Conservation (phyloP, 1,140 invertebrate species). For the Sitophilus oryzae region DNA sequence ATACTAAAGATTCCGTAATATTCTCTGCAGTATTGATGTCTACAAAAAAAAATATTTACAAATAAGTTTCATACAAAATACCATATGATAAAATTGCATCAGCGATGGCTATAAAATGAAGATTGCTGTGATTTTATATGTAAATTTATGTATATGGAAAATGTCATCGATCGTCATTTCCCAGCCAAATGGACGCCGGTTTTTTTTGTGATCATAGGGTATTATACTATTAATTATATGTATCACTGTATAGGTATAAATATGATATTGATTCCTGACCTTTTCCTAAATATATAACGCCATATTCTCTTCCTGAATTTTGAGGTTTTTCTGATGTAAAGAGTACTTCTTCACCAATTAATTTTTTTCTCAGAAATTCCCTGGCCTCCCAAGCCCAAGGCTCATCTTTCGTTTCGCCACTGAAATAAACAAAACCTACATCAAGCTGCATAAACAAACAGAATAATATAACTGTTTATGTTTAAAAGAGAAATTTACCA, state of each 20-base stretch:
- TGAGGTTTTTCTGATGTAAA: slow-evolving; percentile 69
- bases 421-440: slow-evolving; percentile 21
- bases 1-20: slow-evolving; percentile 77
- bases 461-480: slow-evolving; percentile 8
- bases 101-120: too few species aligned
- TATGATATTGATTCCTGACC: slow-evolving; percentile 42
- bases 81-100: slow-evolving; percentile 3
- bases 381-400: slow-evolving; percentile 95
- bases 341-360: slow-evolving; percentile 83
- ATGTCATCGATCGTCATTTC: too few species aligned
- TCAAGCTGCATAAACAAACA: slow-evolving; percentile 6
- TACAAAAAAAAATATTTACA: slow-evolving; percentile 32
- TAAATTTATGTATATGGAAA: too few species aligned
- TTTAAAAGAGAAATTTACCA: background rate
- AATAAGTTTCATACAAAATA: slow-evolving; percentile 5
- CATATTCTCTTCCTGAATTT: slow-evolving; percentile 79
- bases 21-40: slow-evolving; percentile 74
- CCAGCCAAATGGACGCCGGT: background rate
- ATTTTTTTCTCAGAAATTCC: slow-evolving; percentile 86
- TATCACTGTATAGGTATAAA: background rate
- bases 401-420: slow-evolving; percentile 71
- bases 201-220: background rate
- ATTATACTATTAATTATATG: background rate
- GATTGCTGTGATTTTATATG: too few species aligned
- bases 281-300: slow-evolving; percentile 79